These are phyloP conservation scores for Melinaea marsaeus DNA, from an alignment of 2,888 invertebrate species.

Conservation along the genomic window DNA sequence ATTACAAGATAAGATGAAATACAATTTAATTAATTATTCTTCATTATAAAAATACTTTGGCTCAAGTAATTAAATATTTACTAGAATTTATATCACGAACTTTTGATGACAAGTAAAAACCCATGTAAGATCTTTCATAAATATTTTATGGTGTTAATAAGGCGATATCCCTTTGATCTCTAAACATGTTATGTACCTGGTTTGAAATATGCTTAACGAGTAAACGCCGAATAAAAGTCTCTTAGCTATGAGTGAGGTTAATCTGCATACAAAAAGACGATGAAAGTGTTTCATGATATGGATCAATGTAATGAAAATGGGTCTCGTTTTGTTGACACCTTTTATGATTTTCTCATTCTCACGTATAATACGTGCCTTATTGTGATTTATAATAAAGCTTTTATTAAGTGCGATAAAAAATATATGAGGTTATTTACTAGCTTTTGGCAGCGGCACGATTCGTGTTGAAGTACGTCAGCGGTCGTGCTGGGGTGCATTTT, in stretches of 20 bases:
- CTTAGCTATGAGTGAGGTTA: conserved; percentile 39
- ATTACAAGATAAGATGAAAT: no score
- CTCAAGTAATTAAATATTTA: no score
- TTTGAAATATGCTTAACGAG: conserved; percentile 12
- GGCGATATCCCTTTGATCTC: background rate
- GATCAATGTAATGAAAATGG: conserved; percentile 42
- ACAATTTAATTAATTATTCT: no score
- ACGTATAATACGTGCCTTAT: background rate
- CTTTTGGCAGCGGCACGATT: no score
- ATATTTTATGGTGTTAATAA: background rate
- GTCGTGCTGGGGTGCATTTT: no score
- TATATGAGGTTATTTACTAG: no score
- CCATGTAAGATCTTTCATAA: no score
- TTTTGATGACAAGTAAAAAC: no score
- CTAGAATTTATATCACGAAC: no score
- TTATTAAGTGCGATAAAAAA: no score
- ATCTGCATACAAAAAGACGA: conserved; percentile 59
- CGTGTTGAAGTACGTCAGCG: no score
- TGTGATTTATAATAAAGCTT: background rate
- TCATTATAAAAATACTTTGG: no score
- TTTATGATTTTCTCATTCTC: background rate
- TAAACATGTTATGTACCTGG: background rate
- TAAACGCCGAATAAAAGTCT: conserved; percentile 30
- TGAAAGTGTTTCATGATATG: conserved; percentile 40
- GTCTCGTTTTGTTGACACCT: conserved; percentile 33